phyloP scores from a whole-genome alignment of 2,113 vertebrate species.

The Chionis minor region DNA sequence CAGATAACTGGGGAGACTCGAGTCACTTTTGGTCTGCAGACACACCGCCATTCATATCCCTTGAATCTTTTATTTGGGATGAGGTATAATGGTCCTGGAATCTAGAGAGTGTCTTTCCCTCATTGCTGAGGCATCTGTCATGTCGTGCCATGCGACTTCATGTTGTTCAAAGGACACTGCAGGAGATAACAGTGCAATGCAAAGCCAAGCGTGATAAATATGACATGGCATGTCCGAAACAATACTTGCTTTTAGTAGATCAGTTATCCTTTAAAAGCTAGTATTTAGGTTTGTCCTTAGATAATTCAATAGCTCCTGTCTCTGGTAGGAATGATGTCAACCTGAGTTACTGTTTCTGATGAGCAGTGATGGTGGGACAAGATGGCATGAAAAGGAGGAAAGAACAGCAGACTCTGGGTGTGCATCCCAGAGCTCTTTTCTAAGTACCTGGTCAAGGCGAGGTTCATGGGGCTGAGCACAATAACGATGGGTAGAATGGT shows the following conservation, averaged over 20 bases:
- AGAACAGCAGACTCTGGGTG: background rate
- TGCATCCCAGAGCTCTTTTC: background rate
- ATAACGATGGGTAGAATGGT: background rate
- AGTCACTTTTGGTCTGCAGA: slow-evolving; percentile 43
- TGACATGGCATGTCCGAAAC: slow-evolving; percentile 52
- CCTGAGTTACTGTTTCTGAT: slow-evolving; percentile 61
- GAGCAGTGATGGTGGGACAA: slow-evolving; percentile 48
- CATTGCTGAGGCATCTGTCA: slow-evolving; percentile 57
- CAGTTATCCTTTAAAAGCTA: slow-evolving; percentile 68
- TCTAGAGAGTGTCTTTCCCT: slow-evolving; percentile 45
- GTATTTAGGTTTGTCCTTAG: slow-evolving; percentile 71
- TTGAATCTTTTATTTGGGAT: slow-evolving; percentile 59
- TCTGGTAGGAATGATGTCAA: slow-evolving; percentile 59
- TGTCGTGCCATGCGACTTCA: background rate
- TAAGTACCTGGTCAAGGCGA: background rate
- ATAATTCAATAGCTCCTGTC: slow-evolving; percentile 67
- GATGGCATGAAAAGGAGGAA: slow-evolving; percentile 53
- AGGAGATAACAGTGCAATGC: slow-evolving; percentile 20
- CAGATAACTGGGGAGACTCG: slow-evolving; percentile 5
- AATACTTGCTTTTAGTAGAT: slow-evolving; percentile 67
- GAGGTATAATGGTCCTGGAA: slow-evolving; percentile 27
- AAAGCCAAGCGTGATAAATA: slow-evolving; percentile 48
- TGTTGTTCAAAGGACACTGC: slow-evolving; percentile 27
- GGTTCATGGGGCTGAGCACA: background rate
- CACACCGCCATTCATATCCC: slow-evolving; percentile 6